A percentile compares a stretch with the other conserved stretches of the same genome.
Evolutionary conservation across 2,888 invertebrate genomes (phyloP).

Genomic region (Bimastos eiseni): DNA sequence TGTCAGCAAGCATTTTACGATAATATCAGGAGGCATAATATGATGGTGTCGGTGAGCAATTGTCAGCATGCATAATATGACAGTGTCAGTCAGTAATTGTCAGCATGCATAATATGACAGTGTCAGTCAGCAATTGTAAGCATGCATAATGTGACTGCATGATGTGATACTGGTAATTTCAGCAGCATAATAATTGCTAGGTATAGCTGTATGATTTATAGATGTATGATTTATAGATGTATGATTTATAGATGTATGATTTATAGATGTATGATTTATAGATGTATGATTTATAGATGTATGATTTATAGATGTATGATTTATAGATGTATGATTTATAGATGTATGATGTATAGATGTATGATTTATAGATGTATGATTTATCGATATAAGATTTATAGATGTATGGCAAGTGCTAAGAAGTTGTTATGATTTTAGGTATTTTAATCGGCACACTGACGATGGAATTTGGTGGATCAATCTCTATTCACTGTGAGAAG

Average conservation of each 20-base stretch:
- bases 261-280: background rate
- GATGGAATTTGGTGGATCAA: slow-evolving; percentile 93
- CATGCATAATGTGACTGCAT: background rate
- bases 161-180: background rate
- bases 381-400: background rate
- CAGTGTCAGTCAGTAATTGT: background rate
- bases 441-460: slow-evolving; percentile 89
- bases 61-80: background rate
- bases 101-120: background rate
- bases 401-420: no score
- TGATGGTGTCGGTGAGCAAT: background rate
- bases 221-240: background rate
- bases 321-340: background rate
- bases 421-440: slow-evolving; percentile 66
- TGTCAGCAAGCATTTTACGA: background rate
- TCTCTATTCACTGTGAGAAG: slow-evolving; percentile 81
- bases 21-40: background rate
- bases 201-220: background rate
- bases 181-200: background rate
- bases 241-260: background rate
- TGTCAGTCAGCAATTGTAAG: background rate
- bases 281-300: no score
- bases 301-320: background rate
- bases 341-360: no score
- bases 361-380: background rate